Evolutionary conservation across 2,113 vertebrate genomes (phyloP).

Genomic region (Solea senegalensis): DNA sequence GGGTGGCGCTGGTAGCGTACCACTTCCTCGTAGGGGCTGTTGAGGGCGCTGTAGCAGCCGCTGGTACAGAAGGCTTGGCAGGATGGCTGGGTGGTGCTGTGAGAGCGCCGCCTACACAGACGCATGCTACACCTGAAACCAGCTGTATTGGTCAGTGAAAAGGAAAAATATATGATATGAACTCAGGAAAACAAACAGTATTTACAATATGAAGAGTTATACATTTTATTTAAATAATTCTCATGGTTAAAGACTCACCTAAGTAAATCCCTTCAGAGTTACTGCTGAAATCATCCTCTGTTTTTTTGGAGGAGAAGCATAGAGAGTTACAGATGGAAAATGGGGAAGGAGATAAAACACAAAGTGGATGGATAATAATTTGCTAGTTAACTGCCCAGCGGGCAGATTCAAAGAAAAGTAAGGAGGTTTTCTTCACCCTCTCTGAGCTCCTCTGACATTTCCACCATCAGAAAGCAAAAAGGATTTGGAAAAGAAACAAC

Average conservation of each 20-base stretch:
- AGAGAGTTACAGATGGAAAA: background rate
- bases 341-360: background rate
- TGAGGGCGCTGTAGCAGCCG: conserved; percentile 70
- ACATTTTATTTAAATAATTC: background rate
- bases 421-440: conserved; percentile 82
- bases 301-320: background rate
- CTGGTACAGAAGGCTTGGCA: conserved; percentile 70
- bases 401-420: background rate
- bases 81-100: conserved; percentile 63
- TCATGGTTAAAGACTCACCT: conserved; percentile 75
- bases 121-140: conserved; percentile 94
- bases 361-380: background rate
- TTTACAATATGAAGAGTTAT: background rate
- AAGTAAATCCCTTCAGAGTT: conserved; percentile 85
- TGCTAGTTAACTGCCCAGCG: too few relatives aligned
- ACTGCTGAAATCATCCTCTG: conserved; percentile 89
- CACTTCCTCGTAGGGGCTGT: conserved; percentile 91
- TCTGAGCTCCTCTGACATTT: conserved; percentile 88
- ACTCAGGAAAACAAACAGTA: background rate
- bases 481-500: conserved; percentile 10
- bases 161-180: background rate
- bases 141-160: conserved; percentile 70
- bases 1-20: conserved; percentile 87
- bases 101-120: conserved; percentile 84
- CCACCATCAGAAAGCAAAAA: conserved; percentile 14